phyloP scores from a whole-genome alignment of 2,888 invertebrate genomes.

The Oithona nana region DNA sequence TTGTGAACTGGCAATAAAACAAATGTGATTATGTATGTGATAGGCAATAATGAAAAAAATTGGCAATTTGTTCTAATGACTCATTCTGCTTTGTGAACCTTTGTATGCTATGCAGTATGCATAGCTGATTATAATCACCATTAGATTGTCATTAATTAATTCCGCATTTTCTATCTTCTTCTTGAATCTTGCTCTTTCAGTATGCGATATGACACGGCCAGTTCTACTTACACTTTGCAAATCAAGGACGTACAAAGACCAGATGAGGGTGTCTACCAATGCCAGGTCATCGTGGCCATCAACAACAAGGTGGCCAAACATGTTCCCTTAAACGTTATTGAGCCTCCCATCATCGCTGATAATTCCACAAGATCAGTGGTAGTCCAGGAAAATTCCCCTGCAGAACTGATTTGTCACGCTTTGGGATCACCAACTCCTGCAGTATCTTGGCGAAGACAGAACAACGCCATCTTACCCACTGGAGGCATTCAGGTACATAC shows the following conservation, averaged over 20 bases:
- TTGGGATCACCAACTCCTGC: slow-evolving; percentile 64
- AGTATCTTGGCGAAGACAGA: slow-evolving; percentile 76
- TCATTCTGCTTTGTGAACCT: no score
- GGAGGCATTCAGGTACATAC: slow-evolving; percentile 42
- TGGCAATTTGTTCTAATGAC: no score
- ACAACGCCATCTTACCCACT: slow-evolving; percentile 75
- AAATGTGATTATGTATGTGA: no score
- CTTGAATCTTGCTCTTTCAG: background rate
- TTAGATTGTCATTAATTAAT: no score
- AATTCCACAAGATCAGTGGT: slow-evolving; percentile 71
- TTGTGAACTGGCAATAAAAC: no score
- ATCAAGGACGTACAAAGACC: slow-evolving; percentile 84
- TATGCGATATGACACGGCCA: slow-evolving; percentile 47
- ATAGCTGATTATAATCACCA: no score
- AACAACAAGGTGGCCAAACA: slow-evolving; percentile 60
- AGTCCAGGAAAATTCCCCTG: slow-evolving; percentile 50
- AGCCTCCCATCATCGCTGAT: slow-evolving; percentile 76
- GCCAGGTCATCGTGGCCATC: slow-evolving; percentile 64
- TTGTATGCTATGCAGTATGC: no score
- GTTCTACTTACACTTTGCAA: slow-evolving; percentile 58
- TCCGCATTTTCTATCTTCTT: no score
- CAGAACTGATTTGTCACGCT: slow-evolving; percentile 68
- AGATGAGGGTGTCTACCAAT: slow-evolving; percentile 69
- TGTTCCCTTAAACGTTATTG: slow-evolving; percentile 63
- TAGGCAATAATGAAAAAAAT: no score